Evolutionary conservation across 64 coral and sea anemone genomes (phyloP).

Genomic region (Stichodactyla mertensii): DNA sequence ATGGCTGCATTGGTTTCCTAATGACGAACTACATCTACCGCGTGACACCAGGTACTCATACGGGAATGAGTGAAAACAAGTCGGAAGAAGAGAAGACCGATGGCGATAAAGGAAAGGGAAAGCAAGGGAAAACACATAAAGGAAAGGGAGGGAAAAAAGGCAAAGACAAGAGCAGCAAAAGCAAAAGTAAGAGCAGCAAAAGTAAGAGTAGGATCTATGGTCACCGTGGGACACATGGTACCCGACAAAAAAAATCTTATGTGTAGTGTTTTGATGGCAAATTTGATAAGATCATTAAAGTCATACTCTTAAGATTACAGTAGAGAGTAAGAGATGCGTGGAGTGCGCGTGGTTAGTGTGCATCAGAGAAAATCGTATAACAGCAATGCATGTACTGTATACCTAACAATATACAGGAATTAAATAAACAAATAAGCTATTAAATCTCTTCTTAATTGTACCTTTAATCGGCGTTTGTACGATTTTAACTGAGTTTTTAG

Average conservation of each 20-base stretch:
- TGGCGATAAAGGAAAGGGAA: not conserved
- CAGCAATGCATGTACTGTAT: no score
- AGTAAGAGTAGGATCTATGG: not conserved
- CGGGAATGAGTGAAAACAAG: not conserved
- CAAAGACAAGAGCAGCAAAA: not conserved
- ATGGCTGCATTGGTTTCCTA: not conserved
- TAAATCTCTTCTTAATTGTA: not conserved
- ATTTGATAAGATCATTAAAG: no score
- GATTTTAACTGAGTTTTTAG: conserved; percentile 81
- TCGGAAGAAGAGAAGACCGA: not conserved
- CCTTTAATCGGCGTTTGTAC: conserved; percentile 94
- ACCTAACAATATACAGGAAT: no score
- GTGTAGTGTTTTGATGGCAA: no score
- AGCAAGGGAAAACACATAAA: not conserved
- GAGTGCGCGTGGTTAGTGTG: no score
- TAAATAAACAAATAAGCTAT: not conserved
- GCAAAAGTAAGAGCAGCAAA: not conserved
- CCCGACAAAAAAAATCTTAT: not conserved
- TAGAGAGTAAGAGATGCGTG: no score
- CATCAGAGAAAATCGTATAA: no score
- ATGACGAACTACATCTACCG: not conserved
- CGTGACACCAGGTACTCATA: not conserved
- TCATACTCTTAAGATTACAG: no score
- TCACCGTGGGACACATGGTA: not conserved
- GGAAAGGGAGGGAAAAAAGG: not conserved